phyloP scores from a whole-genome alignment of 2,113 vertebrate species.

The Sphyrna mokarran region DNA sequence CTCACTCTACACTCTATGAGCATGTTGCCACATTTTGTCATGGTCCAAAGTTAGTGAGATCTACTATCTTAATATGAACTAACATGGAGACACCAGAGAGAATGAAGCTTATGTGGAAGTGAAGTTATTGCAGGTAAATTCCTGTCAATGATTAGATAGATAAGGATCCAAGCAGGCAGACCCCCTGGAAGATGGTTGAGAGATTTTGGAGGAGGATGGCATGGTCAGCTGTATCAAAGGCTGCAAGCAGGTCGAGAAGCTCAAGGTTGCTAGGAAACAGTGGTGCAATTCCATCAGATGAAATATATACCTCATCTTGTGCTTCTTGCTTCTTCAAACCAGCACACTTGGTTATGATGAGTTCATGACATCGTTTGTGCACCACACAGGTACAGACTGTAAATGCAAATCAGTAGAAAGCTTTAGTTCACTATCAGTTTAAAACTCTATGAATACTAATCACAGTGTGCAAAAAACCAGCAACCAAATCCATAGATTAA shows the following conservation, averaged over 20 bases:
- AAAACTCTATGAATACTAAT: not conserved
- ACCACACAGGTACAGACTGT: slow-evolving; percentile 96
- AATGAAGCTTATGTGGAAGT: not conserved
- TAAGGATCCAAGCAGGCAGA: not conserved
- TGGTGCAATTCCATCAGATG: not conserved
- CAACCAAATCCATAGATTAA: not conserved
- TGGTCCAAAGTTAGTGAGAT: not conserved
- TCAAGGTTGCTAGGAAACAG: too few species aligned
- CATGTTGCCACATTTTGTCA: not conserved
- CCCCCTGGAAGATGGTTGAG: not conserved
- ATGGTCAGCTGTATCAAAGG: not conserved
- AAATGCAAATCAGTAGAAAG: slow-evolving; percentile 43
- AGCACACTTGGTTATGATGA: slow-evolving; percentile 96
- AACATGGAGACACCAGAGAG: not conserved
- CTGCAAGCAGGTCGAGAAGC: not conserved
- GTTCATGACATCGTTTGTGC: slow-evolving; percentile 95
- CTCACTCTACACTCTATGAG: not conserved
- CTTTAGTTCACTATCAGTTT: not conserved
- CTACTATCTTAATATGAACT: too few species aligned
- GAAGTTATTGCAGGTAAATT: not conserved
- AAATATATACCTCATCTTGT: slow-evolving; percentile 79
- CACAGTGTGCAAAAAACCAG: not conserved
- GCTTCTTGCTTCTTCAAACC: slow-evolving; percentile 96
- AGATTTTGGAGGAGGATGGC: not conserved
- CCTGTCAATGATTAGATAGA: not conserved